Percentiles rank a stretch among this genome's conserved stretches.
phyloP scores from a whole-genome alignment of 2,113 vertebrate species.

The Pantherophis guttatus region DNA sequence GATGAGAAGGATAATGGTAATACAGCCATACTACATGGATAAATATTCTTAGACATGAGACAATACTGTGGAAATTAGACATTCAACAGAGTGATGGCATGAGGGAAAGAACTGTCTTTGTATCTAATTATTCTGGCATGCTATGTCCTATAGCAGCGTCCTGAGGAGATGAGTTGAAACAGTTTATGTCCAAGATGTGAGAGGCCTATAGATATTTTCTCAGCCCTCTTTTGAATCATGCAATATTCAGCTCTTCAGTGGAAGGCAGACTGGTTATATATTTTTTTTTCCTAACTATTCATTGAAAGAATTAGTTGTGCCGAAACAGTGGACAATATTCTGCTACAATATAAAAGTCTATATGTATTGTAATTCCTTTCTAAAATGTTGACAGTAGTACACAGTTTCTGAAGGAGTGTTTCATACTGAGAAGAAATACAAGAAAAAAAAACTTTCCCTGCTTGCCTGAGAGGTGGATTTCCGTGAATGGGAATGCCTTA shows the following conservation, averaged over 20 bases:
- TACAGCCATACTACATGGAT: too few relatives aligned
- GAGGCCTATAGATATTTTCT: background rate
- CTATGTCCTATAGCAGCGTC: background rate
- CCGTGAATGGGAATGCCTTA: background rate
- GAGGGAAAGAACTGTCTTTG: too few relatives aligned
- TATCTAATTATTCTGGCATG: background rate
- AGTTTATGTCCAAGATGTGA: background rate
- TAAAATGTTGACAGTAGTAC: background rate
- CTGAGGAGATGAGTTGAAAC: background rate
- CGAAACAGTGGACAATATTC: background rate
- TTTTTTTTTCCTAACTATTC: too few relatives aligned
- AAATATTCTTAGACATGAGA: too few relatives aligned
- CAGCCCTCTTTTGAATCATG: background rate
- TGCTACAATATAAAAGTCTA: background rate
- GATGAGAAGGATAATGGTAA: too few relatives aligned
- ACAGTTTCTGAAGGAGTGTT: background rate
- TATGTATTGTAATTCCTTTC: background rate
- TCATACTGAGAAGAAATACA: background rate
- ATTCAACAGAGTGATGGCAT: too few relatives aligned
- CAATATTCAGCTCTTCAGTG: background rate
- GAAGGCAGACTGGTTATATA: background rate
- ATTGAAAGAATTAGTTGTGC: background rate
- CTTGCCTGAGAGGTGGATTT: background rate
- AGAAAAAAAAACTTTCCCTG: background rate
- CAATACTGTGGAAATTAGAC: too few relatives aligned